Evolutionary conservation across 2,888 invertebrate genomes (phyloP).

Genomic region (Athalia cordata): DNA sequence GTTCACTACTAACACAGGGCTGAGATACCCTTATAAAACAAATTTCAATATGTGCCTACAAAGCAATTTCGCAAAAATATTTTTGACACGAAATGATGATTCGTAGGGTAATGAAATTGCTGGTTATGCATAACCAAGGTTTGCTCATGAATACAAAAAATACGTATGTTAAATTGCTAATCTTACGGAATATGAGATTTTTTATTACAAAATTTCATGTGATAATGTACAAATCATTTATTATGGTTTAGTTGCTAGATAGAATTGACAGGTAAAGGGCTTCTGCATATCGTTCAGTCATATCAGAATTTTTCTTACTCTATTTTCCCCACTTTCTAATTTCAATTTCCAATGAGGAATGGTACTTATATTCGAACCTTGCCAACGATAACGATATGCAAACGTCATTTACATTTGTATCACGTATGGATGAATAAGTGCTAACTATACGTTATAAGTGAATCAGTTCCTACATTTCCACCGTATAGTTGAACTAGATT

Average conservation of each 20-base stretch:
- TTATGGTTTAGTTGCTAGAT: constrained; percentile 56
- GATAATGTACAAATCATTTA: constrained; percentile 66
- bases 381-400: constrained; percentile 24
- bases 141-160: constrained; percentile 59
- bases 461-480: constrained; percentile 50
- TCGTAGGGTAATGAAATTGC: constrained; percentile 49
- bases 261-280: constrained; percentile 56
- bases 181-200: constrained; percentile 60
- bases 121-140: constrained; percentile 38
- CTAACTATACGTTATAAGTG: constrained; percentile 53
- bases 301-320: not conserved
- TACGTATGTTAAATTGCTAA: constrained; percentile 56
- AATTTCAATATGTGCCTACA: constrained; percentile 39
- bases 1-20: constrained; percentile 32
- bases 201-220: constrained; percentile 61
- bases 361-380: constrained; percentile 17
- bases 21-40: constrained; percentile 14
- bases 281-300: constrained; percentile 51
- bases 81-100: constrained; percentile 45
- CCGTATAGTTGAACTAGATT: constrained; percentile 25
- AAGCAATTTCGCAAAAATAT: constrained; percentile 39
- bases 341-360: not conserved
- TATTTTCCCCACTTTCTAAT: not conserved
- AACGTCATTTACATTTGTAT: constrained; percentile 47
- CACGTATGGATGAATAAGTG: constrained; percentile 53